Conservation (phyloP, 2,888 invertebrate genomes). For the Scaptodrosophila latifasciaeformis region DNA sequence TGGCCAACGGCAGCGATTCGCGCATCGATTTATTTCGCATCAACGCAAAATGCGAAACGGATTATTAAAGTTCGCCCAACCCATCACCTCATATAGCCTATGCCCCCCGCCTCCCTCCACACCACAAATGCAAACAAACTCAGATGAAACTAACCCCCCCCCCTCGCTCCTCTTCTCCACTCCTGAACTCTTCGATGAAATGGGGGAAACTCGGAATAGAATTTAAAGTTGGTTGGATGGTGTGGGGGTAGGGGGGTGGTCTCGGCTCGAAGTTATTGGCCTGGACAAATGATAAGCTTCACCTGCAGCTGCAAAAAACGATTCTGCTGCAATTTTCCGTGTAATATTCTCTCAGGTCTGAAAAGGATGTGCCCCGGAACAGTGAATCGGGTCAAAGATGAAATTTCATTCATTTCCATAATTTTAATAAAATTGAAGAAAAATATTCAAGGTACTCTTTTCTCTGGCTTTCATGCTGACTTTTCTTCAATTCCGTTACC, state of each 20-base stretch:
- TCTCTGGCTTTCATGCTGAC: neutral
- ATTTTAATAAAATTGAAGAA: slow-evolving; percentile 67
- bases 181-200: neutral
- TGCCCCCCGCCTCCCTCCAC: neutral
- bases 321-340: slow-evolving; percentile 61
- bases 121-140: neutral
- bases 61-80: slow-evolving; percentile 49
- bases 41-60: slow-evolving; percentile 53
- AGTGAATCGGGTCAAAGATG: neutral
- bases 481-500: too few relatives aligned
- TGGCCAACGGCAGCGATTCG: slow-evolving; percentile 9
- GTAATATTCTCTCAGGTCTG: slow-evolving; percentile 37
- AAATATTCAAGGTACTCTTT: slow-evolving; percentile 58
- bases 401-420: slow-evolving; percentile 70
- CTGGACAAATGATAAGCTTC: neutral
- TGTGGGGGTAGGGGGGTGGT: neutral
- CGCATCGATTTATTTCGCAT: slow-evolving; percentile 58
- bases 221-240: neutral
- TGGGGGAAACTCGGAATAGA: neutral
- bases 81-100: too few relatives aligned
- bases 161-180: neutral
- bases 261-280: neutral
- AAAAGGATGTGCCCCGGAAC: slow-evolving; percentile 47
- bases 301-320: slow-evolving; percentile 11
- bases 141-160: neutral